Conservation (phyloP, 2,888 invertebrate species). For the Andrena minutula region DNA sequence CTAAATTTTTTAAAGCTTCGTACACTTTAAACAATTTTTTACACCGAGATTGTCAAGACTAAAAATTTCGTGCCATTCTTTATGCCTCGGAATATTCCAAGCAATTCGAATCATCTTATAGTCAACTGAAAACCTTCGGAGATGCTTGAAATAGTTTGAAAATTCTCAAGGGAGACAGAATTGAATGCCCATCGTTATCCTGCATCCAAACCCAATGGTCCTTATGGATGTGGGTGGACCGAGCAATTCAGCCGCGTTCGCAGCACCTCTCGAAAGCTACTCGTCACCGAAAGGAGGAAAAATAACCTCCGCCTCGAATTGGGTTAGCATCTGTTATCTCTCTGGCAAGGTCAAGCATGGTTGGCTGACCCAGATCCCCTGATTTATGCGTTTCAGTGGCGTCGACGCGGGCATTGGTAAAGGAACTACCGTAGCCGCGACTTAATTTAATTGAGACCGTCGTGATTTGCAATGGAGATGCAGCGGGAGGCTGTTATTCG, state of each 20-base stretch:
- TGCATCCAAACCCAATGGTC: background rate
- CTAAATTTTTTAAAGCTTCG: too few species aligned
- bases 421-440: background rate
- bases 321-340: constrained; percentile 50
- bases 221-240: constrained; percentile 5
- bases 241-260: background rate
- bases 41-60: too few species aligned
- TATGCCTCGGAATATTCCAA: too few species aligned
- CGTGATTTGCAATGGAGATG: constrained; percentile 47
- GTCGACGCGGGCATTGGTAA: constrained; percentile 16
- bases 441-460: constrained; percentile 32
- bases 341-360: constrained; percentile 36
- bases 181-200: constrained; percentile 21
- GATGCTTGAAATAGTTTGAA: background rate
- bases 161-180: constrained; percentile 4
- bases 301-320: constrained; percentile 23
- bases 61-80: too few species aligned
- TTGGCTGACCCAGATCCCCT: constrained; percentile 44
- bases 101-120: background rate
- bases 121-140: background rate
- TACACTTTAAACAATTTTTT: too few species aligned
- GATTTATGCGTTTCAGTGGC: constrained; percentile 47
- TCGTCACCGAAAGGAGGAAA: background rate
- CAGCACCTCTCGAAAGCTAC: background rate
- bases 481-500: background rate